Evolutionary conservation across 2,888 invertebrate genomes (phyloP), one percentile per base, ranked within the genome.

Genomic region (Agonopterix heracliana): DNA sequence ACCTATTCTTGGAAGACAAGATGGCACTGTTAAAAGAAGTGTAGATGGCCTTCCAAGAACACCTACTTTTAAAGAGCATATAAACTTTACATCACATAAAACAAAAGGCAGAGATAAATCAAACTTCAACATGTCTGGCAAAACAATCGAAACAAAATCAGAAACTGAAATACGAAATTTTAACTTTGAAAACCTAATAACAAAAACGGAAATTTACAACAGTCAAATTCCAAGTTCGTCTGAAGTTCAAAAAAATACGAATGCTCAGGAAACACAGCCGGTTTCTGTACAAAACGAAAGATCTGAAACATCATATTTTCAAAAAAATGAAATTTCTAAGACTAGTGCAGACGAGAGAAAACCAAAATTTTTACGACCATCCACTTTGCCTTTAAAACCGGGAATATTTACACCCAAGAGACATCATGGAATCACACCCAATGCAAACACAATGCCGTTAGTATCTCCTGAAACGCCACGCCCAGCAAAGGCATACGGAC

Each of bases 401-500:
- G 95, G 95, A 3, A 94, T 94, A 9, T 95, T 94, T 57, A 93
- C 93, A 4, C 92, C 94, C 8, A 96, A 96, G 75, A 92, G 93
- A 50, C 94, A 95, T 74, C 94, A 95, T 66, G 94, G 95, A 0
- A 92, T 95, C 44, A 95, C 95, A 0, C 95, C 95, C 1, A 95
- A 94, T 49, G 93, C 94, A 45, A 94, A 94, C 66, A 95, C 95
- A 46, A 90, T 95, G 81, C 93, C 95, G 9, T 82, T 97, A 47
- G 94, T 97, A 45, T 96, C 96, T 54, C 97, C 97, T 0, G 97
- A 97, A 79, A 97, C 97, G 0, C 97, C 97, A 9, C 89, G 97
- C 11, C 96, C 96, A 1, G 94, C 95, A 41, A 97, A 97, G 74
- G 94, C 95, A 34, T 96, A 96, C 70, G 95, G 95, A 42, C 96